Evolutionary conservation across 2,113 vertebrate species (phyloP).

Genomic region (Larimichthys polyactis): DNA sequence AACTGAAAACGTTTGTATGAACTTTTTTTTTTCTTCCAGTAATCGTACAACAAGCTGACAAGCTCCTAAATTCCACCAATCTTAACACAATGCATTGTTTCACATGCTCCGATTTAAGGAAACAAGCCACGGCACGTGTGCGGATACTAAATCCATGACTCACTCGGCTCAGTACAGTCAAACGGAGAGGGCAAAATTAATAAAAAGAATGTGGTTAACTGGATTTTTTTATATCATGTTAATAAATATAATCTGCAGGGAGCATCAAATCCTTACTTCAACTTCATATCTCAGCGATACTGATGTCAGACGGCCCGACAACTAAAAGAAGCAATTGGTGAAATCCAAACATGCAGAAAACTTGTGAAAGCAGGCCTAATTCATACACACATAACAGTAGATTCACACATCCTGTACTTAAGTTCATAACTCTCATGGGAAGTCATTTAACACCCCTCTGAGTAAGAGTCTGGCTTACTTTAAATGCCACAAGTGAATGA

Average conservation of each 20-base stretch:
- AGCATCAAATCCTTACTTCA: background rate
- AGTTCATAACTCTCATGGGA: conserved; percentile 17
- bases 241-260: too few species aligned
- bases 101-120: conserved; percentile 30
- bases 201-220: conserved; percentile 1
- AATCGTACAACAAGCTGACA: conserved; percentile 6
- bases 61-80: conserved; percentile 5
- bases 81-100: conserved; percentile 38
- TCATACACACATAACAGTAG: background rate
- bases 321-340: background rate
- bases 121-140: conserved; percentile 40
- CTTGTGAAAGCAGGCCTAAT: background rate
- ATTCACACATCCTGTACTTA: conserved; percentile 36
- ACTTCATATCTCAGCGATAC: background rate
- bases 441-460: conserved; percentile 20
- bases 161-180: conserved; percentile 26
- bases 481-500: conserved; percentile 24
- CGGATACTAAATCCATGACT: conserved; percentile 42
- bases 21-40: background rate
- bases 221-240: too few species aligned
- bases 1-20: background rate
- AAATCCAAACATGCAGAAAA: background rate
- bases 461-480: conserved; percentile 18
- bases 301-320: background rate
- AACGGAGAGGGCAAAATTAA: background rate